Evolutionary conservation across 2,797 vertebrate species (phyloP).

Genomic region (Coilia nasus): DNA sequence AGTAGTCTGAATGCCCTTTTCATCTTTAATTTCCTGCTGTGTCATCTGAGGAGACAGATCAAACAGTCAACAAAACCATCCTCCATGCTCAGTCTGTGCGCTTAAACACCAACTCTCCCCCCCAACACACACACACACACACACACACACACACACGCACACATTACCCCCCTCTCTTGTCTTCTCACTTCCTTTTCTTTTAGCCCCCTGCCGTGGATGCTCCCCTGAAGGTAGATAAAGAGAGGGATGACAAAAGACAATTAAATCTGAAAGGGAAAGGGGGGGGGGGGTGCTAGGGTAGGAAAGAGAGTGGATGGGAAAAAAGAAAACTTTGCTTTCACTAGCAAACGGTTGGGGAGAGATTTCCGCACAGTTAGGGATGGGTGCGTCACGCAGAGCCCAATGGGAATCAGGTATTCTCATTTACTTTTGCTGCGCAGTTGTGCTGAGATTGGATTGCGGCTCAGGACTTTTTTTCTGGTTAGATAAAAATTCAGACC

Average conservation of each 20-base stretch:
- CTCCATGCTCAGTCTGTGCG: conserved; percentile 60
- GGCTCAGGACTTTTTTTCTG: background rate
- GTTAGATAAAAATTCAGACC: background rate
- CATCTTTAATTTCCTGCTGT: conserved; percentile 78
- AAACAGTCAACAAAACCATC: conserved; percentile 74
- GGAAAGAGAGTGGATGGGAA: conserved; percentile 24
- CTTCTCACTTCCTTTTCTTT: conserved; percentile 79
- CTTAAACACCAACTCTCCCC: conserved; percentile 35
- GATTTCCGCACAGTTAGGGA: conserved; percentile 76
- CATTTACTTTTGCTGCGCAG: conserved; percentile 36
- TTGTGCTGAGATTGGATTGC: conserved; percentile 22
- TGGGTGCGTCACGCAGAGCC: conserved; percentile 71
- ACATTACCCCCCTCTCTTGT: conserved; percentile 54
- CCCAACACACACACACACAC: background rate
- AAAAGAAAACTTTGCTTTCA: conserved; percentile 65
- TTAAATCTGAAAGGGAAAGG: conserved; percentile 72
- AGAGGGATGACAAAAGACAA: conserved; percentile 77
- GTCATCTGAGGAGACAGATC: conserved; percentile 73
- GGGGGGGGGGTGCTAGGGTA: background rate
- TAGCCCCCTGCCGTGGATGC: conserved; percentile 77
- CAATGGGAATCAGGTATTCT: conserved; percentile 67
- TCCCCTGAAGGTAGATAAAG: conserved; percentile 80
- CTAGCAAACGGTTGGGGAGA: conserved; percentile 77
- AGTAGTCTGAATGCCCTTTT: conserved; percentile 69
- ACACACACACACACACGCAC: background rate